Evolutionary conservation across 2,113 vertebrate species (phyloP), one percentile per base, ranked within the genome.

Genomic region (Ammodytes marinus): DNA sequence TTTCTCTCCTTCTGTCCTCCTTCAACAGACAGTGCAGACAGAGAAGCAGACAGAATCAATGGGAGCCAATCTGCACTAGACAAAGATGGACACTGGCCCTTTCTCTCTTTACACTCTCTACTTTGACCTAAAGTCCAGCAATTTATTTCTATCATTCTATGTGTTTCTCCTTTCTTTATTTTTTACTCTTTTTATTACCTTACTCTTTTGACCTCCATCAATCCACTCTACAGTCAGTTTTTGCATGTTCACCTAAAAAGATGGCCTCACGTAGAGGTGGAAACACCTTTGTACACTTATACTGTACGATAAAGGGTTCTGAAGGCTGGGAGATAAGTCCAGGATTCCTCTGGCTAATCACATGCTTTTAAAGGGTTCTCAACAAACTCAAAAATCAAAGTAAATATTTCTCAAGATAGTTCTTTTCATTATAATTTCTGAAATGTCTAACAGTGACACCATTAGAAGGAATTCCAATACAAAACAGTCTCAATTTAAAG

Each of bases 21-120:
- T 50, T 47, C 17, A 42, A 40, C 76, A 76, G 67, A 77, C 58
- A 67, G 46, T 58, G 64, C 3, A 66, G 80, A 85, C 74, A 72
- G 65, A 68, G 52, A n/a, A 12, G 15, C 76, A 86, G 86, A 85
- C 76, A 64, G 65, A 72, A 90, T 90, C 84, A 78, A 88, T 85
- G 80, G 42, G 14, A 85, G 61, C 58, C 75, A 77, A 79, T 84
- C 80, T 74, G 54, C 58, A 61, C 6, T 71, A 69, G 77, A 79
- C 78, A 52, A 60, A 39, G 72, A 85, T 76, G 75, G 47, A 76
- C 76, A 49, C 8, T 1, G 40, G 2, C 70, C 45, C 76, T 74
- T 59, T 79, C 81, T 84, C 58, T 66, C 58, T 55, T 47, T 68
- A 74, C 66, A 64, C 35, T 67, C 42, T 73, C 57, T 53, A 39